Conservation (phyloP, 2,113 vertebrate species). For the Misgurnus anguillicaudatus region DNA sequence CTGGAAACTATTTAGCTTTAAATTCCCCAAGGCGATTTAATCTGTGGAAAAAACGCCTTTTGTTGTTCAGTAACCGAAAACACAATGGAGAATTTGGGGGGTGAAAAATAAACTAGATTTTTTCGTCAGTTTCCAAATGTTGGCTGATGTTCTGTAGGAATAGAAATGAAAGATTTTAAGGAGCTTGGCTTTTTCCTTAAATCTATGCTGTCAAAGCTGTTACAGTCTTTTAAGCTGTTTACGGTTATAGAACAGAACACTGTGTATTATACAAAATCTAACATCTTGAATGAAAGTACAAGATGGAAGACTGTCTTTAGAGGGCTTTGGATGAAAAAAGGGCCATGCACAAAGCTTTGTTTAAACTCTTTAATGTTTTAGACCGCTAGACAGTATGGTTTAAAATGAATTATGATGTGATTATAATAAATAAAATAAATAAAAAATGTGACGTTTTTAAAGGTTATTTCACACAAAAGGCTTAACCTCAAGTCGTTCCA, state of each 20-base stretch:
- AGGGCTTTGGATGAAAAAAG: not conserved
- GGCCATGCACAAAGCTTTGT: not conserved
- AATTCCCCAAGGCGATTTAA: constrained; percentile 8
- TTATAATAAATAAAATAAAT: too few species aligned
- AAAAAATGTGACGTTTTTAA: too few species aligned
- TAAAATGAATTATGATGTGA: too few species aligned
- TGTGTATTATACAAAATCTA: not conserved
- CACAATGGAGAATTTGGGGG: not conserved
- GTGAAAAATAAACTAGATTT: not conserved
- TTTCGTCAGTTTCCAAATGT: constrained; percentile 39
- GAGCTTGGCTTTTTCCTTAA: constrained; percentile 34
- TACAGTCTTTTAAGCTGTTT: not conserved
- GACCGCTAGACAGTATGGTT: too few species aligned
- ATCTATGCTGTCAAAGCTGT: constrained; percentile 22
- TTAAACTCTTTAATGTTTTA: not conserved
- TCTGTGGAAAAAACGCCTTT: not conserved
- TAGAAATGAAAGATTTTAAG: constrained; percentile 34
- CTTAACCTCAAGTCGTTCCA: too few species aligned
- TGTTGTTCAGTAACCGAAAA: constrained; percentile 5
- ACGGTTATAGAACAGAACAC: not conserved
- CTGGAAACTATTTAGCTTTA: not conserved
- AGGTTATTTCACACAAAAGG: too few species aligned
- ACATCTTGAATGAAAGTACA: constrained; percentile 7
- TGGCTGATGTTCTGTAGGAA: constrained; percentile 11
- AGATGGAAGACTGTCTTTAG: not conserved